Evolutionary conservation across 1,140 invertebrate genomes (phyloP), one percentile per base, ranked within the genome.

Genomic region (Sogatella furcifera): DNA sequence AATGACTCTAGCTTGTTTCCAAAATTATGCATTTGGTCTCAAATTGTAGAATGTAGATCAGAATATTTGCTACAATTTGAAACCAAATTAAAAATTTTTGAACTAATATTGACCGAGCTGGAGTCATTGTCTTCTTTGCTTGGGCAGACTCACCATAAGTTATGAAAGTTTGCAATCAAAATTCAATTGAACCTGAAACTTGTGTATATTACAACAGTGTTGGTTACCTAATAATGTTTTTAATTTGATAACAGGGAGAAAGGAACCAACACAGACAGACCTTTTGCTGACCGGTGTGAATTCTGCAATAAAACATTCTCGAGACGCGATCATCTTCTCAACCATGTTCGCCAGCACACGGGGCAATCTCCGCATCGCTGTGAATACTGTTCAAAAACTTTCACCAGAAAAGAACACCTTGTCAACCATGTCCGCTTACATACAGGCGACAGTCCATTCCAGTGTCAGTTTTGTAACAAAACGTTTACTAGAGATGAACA

Each of bases 401-500:
- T 70, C 63, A 66, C 65, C 11, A 55, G 68, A 43, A 69, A 69
- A 52, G 68, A 69, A 57, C 68, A 72, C 58, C 66, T 72, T 41
- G 65, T 66, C 21, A 67, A 68, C 22, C 70, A 73, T 60, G 64
- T 70, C n/a, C 61, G 59, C 24, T 62, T 55, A 61, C 44, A 64
- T 52, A 52, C 61, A 14, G 65, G 62, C 28, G 89, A 92, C 72
- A 91, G 88, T 44, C 86, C 86, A n/a, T 86, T 88, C 74, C 81
- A 85, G 69, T 88, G 68, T 89, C 89, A 72, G 85, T 89, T 74
- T 85, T 89, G 57, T 78, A 85, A 34, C 85, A 89, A 73, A 86
- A 89, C 72, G 87, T 95, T 94, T 71, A 89, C 88, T 5, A 78
- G 89, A 28, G 92, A 92, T 72, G 88, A 90, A 70, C 86, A 90